phyloP scores from a whole-genome alignment of 2,113 vertebrate species.

The Chloroceryle aenea region DNA sequence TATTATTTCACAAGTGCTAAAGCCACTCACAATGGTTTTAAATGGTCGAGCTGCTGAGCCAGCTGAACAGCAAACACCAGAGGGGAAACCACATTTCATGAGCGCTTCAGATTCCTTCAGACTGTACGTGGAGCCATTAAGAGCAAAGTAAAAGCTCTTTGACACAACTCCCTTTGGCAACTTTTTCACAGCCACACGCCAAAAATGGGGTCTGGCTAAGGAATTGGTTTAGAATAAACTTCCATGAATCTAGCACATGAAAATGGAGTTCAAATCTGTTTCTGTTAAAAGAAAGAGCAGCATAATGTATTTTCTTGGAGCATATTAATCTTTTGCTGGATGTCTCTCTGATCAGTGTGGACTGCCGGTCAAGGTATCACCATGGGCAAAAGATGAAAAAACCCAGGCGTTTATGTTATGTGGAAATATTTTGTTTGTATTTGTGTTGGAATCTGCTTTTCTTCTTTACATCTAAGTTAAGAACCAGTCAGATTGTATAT shows the following conservation, averaged over 20 bases:
- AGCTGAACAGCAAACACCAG: slow-evolving; percentile 70
- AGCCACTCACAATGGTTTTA: slow-evolving; percentile 55
- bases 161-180: slow-evolving; percentile 4
- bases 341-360: neutral
- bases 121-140: neutral
- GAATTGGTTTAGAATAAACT: neutral
- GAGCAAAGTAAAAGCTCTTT: slow-evolving; percentile 43
- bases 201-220: slow-evolving; percentile 12
- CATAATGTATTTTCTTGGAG: neutral
- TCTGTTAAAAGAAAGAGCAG: neutral
- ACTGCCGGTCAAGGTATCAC: neutral
- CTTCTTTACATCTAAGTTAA: neutral
- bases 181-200: neutral
- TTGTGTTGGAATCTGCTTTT: neutral
- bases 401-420: fast-evolving
- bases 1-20: slow-evolving; percentile 63
- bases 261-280: neutral
- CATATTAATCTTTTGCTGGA: neutral
- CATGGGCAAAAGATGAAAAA: neutral
- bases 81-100: slow-evolving; percentile 58
- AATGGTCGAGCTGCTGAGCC: slow-evolving; percentile 63
- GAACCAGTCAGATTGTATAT: neutral
- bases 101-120: slow-evolving; percentile 56
- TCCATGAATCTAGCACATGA: neutral
- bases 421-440: neutral